A percentile compares a stretch with the other conserved stretches of the same genome.
Conservation (phyloP, 23 tunicate genomes). For the Halocynthia aurantium region DNA sequence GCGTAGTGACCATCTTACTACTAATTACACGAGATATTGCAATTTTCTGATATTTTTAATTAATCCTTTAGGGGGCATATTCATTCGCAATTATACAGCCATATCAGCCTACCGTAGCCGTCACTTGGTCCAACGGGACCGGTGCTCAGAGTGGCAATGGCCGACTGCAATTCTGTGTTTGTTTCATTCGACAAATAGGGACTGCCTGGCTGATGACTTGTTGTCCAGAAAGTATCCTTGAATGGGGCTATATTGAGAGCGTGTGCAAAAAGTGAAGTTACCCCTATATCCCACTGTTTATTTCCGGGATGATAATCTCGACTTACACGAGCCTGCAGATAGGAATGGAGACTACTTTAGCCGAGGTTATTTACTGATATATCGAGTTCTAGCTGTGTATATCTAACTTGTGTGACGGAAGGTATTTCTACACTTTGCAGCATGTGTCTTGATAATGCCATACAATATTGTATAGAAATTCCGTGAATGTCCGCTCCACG, state of each 20-base stretch:
- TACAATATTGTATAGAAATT: conserved; percentile 74
- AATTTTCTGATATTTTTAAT: too few species aligned
- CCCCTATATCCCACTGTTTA: conserved; percentile 81
- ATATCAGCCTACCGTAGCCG: conserved; percentile 34
- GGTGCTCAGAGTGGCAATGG: conserved; percentile 71
- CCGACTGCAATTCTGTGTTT: conserved; percentile 60
- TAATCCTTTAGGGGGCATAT: background rate
- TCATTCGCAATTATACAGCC: background rate
- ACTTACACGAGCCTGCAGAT: conserved; percentile 66
- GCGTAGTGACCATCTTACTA: background rate
- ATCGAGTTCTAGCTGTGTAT: background rate
- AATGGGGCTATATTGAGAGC: conserved; percentile 82
- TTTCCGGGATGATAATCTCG: conserved; percentile 95
- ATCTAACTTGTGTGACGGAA: conserved; percentile 71
- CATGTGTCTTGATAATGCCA: conserved; percentile 88
- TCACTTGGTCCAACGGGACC: conserved; percentile 96
- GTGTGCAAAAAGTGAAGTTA: conserved; percentile 83
- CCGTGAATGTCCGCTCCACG: conserved; percentile 53
- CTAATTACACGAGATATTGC: background rate
- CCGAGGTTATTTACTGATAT: background rate
- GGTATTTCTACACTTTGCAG: conserved; percentile 84
- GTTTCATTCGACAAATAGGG: conserved; percentile 58
- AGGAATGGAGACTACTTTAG: background rate
- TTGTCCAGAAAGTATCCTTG: conserved; percentile 92
- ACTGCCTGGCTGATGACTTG: conserved; percentile 53